Base-by-base conservation (phyloP, 2,888 invertebrate species). In the Chesias legatella region DNA sequence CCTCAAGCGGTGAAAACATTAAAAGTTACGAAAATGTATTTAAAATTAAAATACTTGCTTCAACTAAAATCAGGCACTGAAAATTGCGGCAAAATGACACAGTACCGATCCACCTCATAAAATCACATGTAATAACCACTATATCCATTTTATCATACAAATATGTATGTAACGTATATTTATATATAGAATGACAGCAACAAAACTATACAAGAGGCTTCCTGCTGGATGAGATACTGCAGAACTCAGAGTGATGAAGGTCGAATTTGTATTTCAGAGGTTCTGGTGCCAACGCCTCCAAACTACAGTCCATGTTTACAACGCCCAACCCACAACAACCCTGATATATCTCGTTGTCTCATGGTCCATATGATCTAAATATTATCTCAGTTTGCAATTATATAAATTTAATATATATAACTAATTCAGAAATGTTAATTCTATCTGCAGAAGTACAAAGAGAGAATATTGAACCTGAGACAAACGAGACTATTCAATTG, bases 341-440 rank as follows among this genome's bases (percentile, higher is more conserved):
- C 90, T 68, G 91, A 91, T 75, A 88, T 90, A 73, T 89, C 90
- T 77, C 89, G 90, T 75, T 90, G 90, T 84, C 88, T 90, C 81
- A 90, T 90, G 90, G 90, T 88, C 70, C 90, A 91, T 77, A 90
- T 90, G 85, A 88, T 90, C 66, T 91, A 89, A n/a, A n/a, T n/a
- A n/a, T n/a, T n/a, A 83, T 68, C 65, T 74, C 67, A 36, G 33
- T 47, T 42, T 24, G 48, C 51, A 51, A 44, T 46, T 34, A 37
- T 10, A 30, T 48, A 47, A 17, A 3, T 35, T 40, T 24, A 34
- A 45, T 36, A n/a, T 21, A 36, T 13, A 31, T 39, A 25, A 70
- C 70, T 83, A 75, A 83, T 79, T 75, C 57, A 75, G 73, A 65
- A 74, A 77, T 79, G 65, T 79, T 70, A 69, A 79, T 88, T 88